These are phyloP conservation scores for Macrochelys suwanniensis DNA, from an alignment of 2,797 vertebrate species.

Conservation along the genomic window DNA sequence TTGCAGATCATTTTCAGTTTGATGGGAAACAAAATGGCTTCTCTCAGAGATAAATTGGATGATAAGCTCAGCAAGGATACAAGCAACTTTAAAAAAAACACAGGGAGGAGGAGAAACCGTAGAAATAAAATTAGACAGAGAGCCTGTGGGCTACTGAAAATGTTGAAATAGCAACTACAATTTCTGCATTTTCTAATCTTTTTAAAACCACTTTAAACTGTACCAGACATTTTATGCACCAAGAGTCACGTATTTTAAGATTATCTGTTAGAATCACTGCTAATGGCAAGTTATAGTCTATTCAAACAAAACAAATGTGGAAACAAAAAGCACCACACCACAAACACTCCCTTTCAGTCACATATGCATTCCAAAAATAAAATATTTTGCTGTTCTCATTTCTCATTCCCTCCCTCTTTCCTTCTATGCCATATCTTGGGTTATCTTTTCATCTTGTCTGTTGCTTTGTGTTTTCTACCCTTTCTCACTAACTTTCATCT, in stretches of 20 bases:
- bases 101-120: neutral
- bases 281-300: neutral
- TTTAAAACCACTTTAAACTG: neutral
- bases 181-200: neutral
- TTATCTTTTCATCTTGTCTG: neutral
- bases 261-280: neutral
- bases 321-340: neutral
- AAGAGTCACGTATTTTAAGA: neutral
- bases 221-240: neutral
- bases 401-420: neutral
- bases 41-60: neutral
- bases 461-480: neutral
- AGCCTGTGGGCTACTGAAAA: neutral
- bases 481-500: neutral
- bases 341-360: neutral
- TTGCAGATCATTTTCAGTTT: neutral
- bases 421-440: neutral
- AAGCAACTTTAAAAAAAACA: neutral
- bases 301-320: neutral
- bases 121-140: neutral
- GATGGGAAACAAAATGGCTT: neutral
- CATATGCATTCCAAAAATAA: neutral
- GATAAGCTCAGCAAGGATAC: neutral
- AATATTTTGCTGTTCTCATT: neutral
- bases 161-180: neutral